Conservation (phyloP, 1,140 invertebrate species). For the Ruditapes philippinarum region DNA sequence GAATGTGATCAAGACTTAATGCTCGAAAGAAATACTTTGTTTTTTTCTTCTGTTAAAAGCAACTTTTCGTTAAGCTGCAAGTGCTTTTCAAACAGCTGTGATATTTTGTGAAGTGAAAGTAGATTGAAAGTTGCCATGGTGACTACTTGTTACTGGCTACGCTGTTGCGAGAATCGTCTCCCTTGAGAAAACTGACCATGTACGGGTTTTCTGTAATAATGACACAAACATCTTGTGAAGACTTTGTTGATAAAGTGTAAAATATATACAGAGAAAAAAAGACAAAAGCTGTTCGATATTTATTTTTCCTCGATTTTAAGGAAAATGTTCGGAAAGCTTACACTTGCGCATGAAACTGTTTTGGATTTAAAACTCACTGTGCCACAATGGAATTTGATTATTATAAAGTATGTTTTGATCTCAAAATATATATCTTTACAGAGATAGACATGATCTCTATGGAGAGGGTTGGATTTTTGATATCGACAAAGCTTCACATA, state of each 20-base stretch:
- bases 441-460: background rate
- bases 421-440: too few relatives aligned
- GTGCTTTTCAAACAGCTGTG: constrained; percentile 40
- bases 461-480: background rate
- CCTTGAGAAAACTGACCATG: background rate
- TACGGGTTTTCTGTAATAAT: background rate
- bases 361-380: background rate
- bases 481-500: background rate
- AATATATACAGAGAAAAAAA: too few relatives aligned
- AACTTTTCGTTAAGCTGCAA: constrained; percentile 8
- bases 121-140: background rate
- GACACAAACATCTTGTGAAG: background rate
- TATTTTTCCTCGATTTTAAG: too few relatives aligned
- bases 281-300: too few relatives aligned
- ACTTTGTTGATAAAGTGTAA: background rate
- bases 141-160: background rate
- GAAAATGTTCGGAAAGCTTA: background rate
- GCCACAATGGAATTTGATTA: too few relatives aligned
- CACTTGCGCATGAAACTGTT: background rate
- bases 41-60: constrained; percentile 25
- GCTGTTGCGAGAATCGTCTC: background rate
- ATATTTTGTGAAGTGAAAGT: background rate
- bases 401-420: too few relatives aligned
- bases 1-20: background rate
- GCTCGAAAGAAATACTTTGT: too few relatives aligned